These are phyloP conservation scores for Poeciliopsis turrubarensis DNA, from an alignment of 2,113 vertebrate genomes.

Conservation along the genomic window DNA sequence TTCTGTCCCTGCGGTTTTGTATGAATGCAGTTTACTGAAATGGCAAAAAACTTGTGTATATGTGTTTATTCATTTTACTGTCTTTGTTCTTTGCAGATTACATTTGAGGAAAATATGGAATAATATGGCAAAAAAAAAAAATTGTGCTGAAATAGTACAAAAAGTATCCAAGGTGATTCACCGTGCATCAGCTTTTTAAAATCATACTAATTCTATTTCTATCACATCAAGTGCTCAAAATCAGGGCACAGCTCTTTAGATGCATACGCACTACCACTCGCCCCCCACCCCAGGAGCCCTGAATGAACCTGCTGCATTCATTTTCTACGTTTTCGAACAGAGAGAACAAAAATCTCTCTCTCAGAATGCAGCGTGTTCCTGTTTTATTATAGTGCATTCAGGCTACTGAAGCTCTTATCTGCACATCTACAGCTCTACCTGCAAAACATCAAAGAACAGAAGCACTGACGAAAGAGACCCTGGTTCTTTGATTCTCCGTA, in stretches of 20 bases:
- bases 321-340: constrained; percentile 19
- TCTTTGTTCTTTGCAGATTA: constrained; percentile 8
- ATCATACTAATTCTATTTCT: neutral
- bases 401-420: constrained; percentile 29
- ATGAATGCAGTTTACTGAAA: neutral
- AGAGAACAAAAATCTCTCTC: constrained; percentile 16
- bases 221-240: constrained; percentile 6
- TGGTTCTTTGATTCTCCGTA: constrained; percentile 41
- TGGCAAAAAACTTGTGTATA: neutral
- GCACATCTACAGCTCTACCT: constrained; percentile 45
- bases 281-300: constrained; percentile 16
- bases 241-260: constrained; percentile 3
- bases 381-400: constrained; percentile 11
- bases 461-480: constrained; percentile 33
- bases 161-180: constrained; percentile 1
- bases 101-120: constrained; percentile 7
- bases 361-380: constrained; percentile 23
- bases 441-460: constrained; percentile 59
- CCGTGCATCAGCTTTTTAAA: neutral
- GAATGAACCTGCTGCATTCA: constrained; percentile 23
- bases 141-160: neutral
- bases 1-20: neutral
- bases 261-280: neutral
- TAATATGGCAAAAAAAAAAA: neutral
- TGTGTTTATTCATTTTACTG: constrained; percentile 3